Evolutionary conservation across 1,140 invertebrate species (phyloP), one percentile per base, ranked within the genome.

Genomic region (Chymomyza costata): DNA sequence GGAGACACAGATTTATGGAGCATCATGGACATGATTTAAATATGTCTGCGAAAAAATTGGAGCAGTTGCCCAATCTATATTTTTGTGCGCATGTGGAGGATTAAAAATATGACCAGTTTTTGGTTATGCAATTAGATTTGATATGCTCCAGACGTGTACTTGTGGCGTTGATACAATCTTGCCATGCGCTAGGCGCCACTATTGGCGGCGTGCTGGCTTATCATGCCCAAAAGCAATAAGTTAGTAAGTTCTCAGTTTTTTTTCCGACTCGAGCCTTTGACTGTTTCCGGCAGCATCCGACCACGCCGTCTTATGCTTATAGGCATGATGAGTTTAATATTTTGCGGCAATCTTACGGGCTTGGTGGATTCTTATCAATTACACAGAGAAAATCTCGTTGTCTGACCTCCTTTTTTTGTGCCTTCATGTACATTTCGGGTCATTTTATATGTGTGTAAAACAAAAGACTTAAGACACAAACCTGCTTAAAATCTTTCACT

Each of bases 171-270:
- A 66, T 68, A 11, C 81, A 83, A 56, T 64, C 60, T 11, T 82
- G 78, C 56, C 81, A 83, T 54, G 47, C 71, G 7, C 53, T 82
- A 8, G 81, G 81, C n/a, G 66, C 74, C 0, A 46, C 82, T 6
- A 49, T 82, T 7, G 81, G 81, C 10, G 76, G 65, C 6, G 31
- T 83, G 1, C 19, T 73, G 19, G 65, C 68, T 0, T 59, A 49
- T 8, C 43, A 66, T 14, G 16, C 62, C 1, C 61, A 80, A 38
- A 62, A 67, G 34, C 37, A 45, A 74, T 60, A 53, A 49, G 61
- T 61, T 49, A 2, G 10, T 25, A 44, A 6, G 2, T 7, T 39
- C 17, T 39, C 13, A n/a, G 7, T 5, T 37, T 11, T 37, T 6
- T 5, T 6, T n/a, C n/a, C n/a, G n/a, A n/a, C n/a, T n/a, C n/a